phyloP scores from a whole-genome alignment of 2,113 vertebrate genomes.

The Zonotrichia leucophrys region DNA sequence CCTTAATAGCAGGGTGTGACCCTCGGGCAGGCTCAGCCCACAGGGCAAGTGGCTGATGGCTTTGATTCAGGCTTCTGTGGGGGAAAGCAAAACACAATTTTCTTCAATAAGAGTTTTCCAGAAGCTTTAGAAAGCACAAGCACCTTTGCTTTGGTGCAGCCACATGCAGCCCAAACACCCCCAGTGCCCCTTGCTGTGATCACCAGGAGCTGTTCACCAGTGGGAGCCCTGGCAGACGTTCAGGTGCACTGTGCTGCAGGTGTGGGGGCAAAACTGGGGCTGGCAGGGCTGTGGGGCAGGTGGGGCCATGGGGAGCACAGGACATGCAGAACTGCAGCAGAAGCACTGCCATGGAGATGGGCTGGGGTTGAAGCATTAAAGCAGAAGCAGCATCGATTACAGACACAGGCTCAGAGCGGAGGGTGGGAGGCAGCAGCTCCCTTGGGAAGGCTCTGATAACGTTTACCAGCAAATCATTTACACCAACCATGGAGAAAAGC shows the following conservation, averaged over 20 bases:
- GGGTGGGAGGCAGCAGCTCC: slow-evolving; percentile 5
- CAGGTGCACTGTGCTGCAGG: neutral
- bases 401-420: neutral
- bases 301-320: neutral
- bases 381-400: neutral
- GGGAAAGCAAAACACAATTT: neutral
- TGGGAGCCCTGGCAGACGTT: neutral
- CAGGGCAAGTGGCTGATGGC: fast-evolving
- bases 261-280: neutral
- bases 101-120: neutral
- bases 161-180: neutral
- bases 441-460: neutral
- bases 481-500: neutral
- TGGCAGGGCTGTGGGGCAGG: neutral
- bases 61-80: neutral
- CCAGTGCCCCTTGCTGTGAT: fast-evolving
- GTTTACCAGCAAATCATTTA: neutral
- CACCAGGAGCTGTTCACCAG: neutral
- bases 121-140: neutral
- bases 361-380: neutral
- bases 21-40: neutral
- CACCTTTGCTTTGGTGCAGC: neutral
- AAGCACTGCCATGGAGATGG: neutral
- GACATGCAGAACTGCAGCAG: neutral
- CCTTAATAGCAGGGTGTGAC: neutral